Evolutionary conservation across 2,888 invertebrate species (phyloP).

Genomic region (Choreutis nemorana): DNA sequence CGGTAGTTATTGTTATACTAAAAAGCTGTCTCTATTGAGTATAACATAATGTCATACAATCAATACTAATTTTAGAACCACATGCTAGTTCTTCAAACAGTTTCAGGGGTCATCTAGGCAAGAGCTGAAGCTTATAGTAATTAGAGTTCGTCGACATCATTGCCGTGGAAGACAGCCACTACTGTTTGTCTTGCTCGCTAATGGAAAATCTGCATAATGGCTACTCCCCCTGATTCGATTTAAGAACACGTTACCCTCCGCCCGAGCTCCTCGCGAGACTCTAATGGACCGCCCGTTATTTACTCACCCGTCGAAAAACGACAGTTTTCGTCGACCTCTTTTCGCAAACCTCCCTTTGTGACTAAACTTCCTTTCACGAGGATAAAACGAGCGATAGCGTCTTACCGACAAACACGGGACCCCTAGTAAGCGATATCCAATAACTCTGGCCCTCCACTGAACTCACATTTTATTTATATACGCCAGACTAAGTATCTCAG

Average conservation of each 20-base stretch:
- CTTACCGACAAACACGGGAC: constrained; percentile 27
- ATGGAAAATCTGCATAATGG: constrained; percentile 61
- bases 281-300: constrained; percentile 46
- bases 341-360: constrained; percentile 30
- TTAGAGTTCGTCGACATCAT: too few species aligned
- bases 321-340: constrained; percentile 36
- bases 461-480: constrained; percentile 28
- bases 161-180: too few species aligned
- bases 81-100: too few species aligned
- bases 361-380: constrained; percentile 30
- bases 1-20: too few species aligned
- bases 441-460: constrained; percentile 30
- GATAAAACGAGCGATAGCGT: constrained; percentile 29
- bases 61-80: too few species aligned
- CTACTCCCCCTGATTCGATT: constrained; percentile 48
- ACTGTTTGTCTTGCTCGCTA: constrained; percentile 42
- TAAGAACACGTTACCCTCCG: constrained; percentile 35
- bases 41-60: too few species aligned
- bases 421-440: constrained; percentile 47
- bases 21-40: too few species aligned
- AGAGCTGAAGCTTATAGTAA: too few species aligned
- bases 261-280: constrained; percentile 17
- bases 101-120: too few species aligned
- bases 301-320: constrained; percentile 27
- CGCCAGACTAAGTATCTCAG: too few species aligned